Evolutionary conservation across 2,113 vertebrate genomes (phyloP), one percentile per base, ranked within the genome.

Genomic region (Copsychus sechellarum): DNA sequence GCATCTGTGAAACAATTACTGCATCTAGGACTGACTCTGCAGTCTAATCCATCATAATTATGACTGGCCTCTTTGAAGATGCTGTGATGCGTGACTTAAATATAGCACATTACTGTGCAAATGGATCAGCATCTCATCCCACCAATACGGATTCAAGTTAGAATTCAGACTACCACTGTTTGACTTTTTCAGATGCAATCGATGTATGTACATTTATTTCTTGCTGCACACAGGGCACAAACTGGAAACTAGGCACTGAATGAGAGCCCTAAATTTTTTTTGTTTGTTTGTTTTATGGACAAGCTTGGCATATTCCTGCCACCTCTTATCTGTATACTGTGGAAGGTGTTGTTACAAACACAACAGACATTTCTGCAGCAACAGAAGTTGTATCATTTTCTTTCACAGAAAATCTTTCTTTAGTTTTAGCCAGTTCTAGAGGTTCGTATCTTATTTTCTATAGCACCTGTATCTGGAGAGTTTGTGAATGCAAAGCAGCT

Each of bases 31-130:
- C 98, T 96, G 97, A 98, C 97, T 98, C 98, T 92, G 98, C 98
- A 98, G 98, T 98, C 98, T 98, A 98, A 99, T 99, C 98, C 98
- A 98, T 99, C 98, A 98, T 98, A 98, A 98, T 98, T 98, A 98
- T 97, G 97, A 98, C 97, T 96, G 95, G 97, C 94, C 96, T 98
- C 97, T 97, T 97, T 98, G 97, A 98, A 98, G 98, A 98, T 94
- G 96, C 97, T 92, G 86, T 17, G 76, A 97, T 97, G 97, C 93
- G 71, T 98, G 97, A 97, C 97, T 97, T 97, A 97, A 97, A 97
- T 98, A 97, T 96, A 98, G 97, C 96, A 96, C 95, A 98, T 98
- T 97, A 97, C 96, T 90, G 96, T 97, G 97, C 97, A 97, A 98
- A 97, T 96, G 95, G 96, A 94, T 93, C 90, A 83, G 96, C 89